A percentile compares a stretch with the other conserved stretches of the same genome.
These are phyloP conservation scores for Drosophila prosaltans DNA, from an alignment of 1,140 invertebrate species.

Conservation along the genomic window DNA sequence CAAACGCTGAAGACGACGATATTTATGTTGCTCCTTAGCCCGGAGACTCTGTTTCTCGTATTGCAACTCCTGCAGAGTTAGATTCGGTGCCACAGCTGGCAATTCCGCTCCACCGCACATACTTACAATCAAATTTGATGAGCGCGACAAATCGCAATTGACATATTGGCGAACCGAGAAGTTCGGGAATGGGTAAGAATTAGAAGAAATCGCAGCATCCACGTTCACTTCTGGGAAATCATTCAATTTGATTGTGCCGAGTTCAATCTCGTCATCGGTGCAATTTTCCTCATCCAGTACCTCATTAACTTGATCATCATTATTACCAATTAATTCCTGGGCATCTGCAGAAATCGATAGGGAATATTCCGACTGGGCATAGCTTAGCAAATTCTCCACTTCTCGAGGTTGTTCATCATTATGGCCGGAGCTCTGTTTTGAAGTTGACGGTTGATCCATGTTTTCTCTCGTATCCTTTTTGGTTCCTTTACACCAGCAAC, in stretches of 20 bases:
- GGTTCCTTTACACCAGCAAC: too few species aligned
- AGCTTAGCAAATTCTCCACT: background rate
- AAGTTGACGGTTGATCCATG: too few species aligned
- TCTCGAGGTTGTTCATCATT: background rate
- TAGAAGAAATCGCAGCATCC: background rate
- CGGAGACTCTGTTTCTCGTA: background rate
- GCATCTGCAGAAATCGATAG: background rate
- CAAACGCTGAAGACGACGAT: background rate
- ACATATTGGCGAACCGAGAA: conserved; percentile 3
- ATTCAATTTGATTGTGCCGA: conserved; percentile 7
- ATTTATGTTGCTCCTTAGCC: background rate
- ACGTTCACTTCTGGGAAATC: too few species aligned
- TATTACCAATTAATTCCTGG: too few species aligned
- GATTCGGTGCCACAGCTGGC: conserved; percentile 4
- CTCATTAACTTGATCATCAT: background rate
- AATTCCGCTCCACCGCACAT: conserved; percentile 7
- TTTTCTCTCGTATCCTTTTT: too few species aligned
- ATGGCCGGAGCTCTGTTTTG: too few species aligned
- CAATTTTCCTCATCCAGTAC: background rate
- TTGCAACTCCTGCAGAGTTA: background rate
- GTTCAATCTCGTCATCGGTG: conserved; percentile 34
- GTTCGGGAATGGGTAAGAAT: background rate
- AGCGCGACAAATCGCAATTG: background rate
- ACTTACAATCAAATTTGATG: conserved; percentile 4
- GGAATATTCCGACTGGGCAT: conserved; percentile 27